Percentiles rank a stretch among this genome's conserved stretches.
Evolutionary conservation across 2,113 vertebrate species (phyloP).

Genomic region (Cyprinodon tularosa): DNA sequence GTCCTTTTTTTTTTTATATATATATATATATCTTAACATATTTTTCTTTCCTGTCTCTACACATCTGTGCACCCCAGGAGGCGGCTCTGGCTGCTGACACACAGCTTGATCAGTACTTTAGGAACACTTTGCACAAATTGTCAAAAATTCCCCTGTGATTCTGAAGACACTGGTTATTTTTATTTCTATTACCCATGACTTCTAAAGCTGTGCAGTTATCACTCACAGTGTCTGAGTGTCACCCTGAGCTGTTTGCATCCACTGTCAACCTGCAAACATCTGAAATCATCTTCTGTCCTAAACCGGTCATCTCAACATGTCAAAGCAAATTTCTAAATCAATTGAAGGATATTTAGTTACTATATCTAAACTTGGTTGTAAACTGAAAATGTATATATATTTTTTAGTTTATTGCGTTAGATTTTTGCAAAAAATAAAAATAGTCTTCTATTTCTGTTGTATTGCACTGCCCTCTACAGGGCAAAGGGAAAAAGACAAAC

Average conservation of each 20-base stretch:
- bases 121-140: conserved; percentile 62
- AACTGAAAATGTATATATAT: no score
- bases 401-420: not conserved
- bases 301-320: not conserved
- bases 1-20: conserved; percentile 12
- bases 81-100: conserved; percentile 64
- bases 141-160: conserved; percentile 47
- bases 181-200: conserved; percentile 49
- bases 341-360: no score
- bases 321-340: not conserved
- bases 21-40: conserved; percentile 24
- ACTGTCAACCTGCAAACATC: conserved; percentile 1
- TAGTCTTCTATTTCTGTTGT: conserved; percentile 1
- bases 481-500: conserved; percentile 5
- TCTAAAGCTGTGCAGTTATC: conserved; percentile 48
- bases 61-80: conserved; percentile 57
- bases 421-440: conserved; percentile 11
- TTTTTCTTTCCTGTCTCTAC: conserved; percentile 35
- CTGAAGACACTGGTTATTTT: conserved; percentile 44
- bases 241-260: conserved; percentile 5
- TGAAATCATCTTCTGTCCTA: conserved; percentile 14
- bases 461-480: conserved; percentile 64
- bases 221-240: conserved; percentile 34
- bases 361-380: no score
- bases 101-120: conserved; percentile 54